Conservation (phyloP, 2,888 invertebrate genomes). For the Auanema freiburgensis region DNA sequence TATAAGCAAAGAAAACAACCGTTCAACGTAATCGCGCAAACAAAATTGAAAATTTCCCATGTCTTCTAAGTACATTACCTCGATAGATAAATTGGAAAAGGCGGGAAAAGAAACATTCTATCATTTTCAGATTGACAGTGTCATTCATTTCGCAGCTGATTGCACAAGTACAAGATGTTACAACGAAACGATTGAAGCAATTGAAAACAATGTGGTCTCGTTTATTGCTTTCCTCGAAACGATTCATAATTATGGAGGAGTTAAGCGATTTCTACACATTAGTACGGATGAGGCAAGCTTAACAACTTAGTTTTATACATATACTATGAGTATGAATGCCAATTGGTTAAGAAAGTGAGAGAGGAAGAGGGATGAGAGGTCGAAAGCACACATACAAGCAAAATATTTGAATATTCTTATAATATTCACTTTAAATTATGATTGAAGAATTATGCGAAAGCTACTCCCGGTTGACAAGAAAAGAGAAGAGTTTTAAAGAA, state of each 20-base stretch:
- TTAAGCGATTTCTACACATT: slow-evolving; percentile 58
- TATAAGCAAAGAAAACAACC: not conserved
- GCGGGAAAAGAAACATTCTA: not conserved
- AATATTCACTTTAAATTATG: no score
- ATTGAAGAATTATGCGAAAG: no score
- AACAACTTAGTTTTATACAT: no score
- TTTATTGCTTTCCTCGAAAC: slow-evolving; percentile 59
- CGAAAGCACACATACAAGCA: no score
- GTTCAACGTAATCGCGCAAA: not conserved
- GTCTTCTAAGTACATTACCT: not conserved
- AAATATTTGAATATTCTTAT: not conserved
- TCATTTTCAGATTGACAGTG: slow-evolving; percentile 55
- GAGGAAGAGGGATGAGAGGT: no score
- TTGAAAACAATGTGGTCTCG: slow-evolving; percentile 60
- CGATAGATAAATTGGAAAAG: not conserved
- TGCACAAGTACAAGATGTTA: slow-evolving; percentile 63
- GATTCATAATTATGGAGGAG: slow-evolving; percentile 49
- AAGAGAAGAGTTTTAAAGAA: no score
- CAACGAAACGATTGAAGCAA: slow-evolving; percentile 53
- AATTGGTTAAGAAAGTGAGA: no score
- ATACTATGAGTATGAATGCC: no score
- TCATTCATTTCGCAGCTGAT: slow-evolving; percentile 63
- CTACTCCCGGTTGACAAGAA: no score
- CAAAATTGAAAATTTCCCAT: not conserved
- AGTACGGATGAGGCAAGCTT: slow-evolving; percentile 56